These are phyloP conservation scores for Gonioctena quinquepunctata DNA, from an alignment of 1,140 invertebrate species.

Conservation along the genomic window DNA sequence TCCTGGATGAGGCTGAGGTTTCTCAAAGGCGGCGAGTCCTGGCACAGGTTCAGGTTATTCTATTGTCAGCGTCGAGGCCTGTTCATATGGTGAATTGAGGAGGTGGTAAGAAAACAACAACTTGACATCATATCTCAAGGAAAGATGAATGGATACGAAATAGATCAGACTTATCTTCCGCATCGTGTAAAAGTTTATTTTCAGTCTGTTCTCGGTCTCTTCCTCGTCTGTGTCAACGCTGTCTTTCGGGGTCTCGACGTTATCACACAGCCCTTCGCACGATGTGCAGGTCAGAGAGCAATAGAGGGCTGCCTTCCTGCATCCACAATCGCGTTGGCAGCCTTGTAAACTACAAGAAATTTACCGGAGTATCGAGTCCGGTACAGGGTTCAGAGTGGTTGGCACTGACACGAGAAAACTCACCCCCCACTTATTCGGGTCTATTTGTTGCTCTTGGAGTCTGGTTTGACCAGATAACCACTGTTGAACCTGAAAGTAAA, in stretches of 20 bases:
- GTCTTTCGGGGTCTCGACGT: not conserved
- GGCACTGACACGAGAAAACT: constrained; percentile 9
- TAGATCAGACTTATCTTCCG: not conserved
- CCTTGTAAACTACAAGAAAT: not conserved
- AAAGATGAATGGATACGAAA: not conserved
- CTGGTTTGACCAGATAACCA: constrained; percentile 6
- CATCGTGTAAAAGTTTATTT: not conserved
- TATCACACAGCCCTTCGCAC: constrained; percentile 5
- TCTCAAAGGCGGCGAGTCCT: not conserved
- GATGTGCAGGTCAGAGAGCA: constrained; percentile 12
- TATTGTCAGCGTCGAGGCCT: too few relatives aligned
- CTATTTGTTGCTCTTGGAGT: constrained; percentile 3
- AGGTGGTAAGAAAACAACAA: not conserved
- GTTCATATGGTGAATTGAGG: too few relatives aligned
- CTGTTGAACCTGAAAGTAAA: constrained; percentile 2
- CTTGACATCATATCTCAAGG: not conserved
- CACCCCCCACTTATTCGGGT: not conserved
- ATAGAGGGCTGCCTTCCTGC: not conserved
- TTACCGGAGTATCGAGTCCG: not conserved
- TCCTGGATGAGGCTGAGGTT: not conserved
- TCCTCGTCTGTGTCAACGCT: not conserved
- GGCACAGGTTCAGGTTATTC: not conserved
- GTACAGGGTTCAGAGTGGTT: constrained; percentile 6
- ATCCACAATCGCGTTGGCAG: not conserved
- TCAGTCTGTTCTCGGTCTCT: not conserved